Evolutionary conservation across 2,888 invertebrate species (phyloP), one percentile per base, ranked within the genome.

Genomic region (Helobdella robusta): DNA sequence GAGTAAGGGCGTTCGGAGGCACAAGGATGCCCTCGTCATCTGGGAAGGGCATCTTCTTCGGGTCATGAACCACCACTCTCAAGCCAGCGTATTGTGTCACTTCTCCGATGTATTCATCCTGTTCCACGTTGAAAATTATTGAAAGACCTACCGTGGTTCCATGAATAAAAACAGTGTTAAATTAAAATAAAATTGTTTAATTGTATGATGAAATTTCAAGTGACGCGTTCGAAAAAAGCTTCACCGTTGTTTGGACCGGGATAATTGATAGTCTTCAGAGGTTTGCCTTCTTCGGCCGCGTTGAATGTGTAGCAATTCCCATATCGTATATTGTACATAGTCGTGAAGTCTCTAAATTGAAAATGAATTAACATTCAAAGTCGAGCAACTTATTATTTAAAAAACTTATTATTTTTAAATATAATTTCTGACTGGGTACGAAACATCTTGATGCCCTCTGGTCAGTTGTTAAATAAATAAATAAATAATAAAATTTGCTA

Each of bases 231-330:
- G n/a, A n/a, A n/a, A n/a, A 1, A 25, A 32, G 30, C 32, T 28
- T 54, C 52, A 68, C 66, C 68, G 60, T 67, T 59, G 35, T 30
- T 32, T 11, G 62, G 65, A 20, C 68, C 64, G 20, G 60, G 28
- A 46, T 63, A 6, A 30, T 40, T 30, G 11, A 65, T 32, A 30
- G 23, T 48, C 32, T 65, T 32, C 6, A 52, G 18, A 8, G 4
- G 15, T 8, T 44, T 15, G 1, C 25, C 30, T 28, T 62, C 50
- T 56, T 60, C 60, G 15, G 28, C 60, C 23, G 65, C 65, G 59
- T 68, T 68, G 54, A 64, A 68, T 2, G 68, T 68, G 63, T 60
- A 68, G 40, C 68, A 68, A 58, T 68, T 68, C 15, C 68, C 68
- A 50, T 65, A 67, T 11, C 15, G 35, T 15, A 36, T 65, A 32